Conservation (phyloP, 2,888 invertebrate genomes). For the Agelastica alni region DNA sequence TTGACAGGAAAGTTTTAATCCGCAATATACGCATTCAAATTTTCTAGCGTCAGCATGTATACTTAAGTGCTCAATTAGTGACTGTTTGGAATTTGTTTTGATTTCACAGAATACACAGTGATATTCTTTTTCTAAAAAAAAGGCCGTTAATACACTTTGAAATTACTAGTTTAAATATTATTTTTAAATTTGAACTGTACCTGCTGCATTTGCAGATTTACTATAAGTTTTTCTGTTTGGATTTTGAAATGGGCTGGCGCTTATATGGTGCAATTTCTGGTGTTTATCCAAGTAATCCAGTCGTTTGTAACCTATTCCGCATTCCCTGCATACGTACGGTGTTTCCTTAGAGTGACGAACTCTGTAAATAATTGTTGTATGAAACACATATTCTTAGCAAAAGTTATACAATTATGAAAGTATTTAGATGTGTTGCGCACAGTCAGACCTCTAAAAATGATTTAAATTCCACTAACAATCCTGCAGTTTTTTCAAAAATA, state of each 20-base stretch:
- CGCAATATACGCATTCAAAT: constrained; percentile 16
- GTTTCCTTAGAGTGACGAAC: constrained; percentile 5
- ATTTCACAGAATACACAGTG: constrained; percentile 8
- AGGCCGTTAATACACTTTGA: background rate
- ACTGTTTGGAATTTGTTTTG: background rate
- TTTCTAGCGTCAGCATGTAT: constrained; percentile 6
- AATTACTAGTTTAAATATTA: background rate
- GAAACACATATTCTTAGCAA: background rate
- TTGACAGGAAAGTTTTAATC: constrained; percentile 11
- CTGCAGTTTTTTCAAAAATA: too few relatives aligned
- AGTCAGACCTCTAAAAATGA: too few relatives aligned
- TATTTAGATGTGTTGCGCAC: too few relatives aligned
- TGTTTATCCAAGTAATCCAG: constrained; percentile 13
- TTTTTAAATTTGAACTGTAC: background rate
- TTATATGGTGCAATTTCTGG: background rate
- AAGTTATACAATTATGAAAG: background rate
- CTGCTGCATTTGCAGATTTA: background rate
- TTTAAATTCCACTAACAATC: too few relatives aligned
- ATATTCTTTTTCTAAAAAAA: constrained; percentile 11
- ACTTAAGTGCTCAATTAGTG: constrained; percentile 3
- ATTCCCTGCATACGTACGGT: constrained; percentile 9
- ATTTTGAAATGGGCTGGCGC: background rate
- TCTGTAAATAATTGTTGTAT: constrained; percentile 6
- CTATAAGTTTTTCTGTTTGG: constrained; percentile 7
- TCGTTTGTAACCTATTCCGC: constrained; percentile 10